phyloP scores from a whole-genome alignment of 2,797 vertebrate genomes.

The Margarornis squamiger region DNA sequence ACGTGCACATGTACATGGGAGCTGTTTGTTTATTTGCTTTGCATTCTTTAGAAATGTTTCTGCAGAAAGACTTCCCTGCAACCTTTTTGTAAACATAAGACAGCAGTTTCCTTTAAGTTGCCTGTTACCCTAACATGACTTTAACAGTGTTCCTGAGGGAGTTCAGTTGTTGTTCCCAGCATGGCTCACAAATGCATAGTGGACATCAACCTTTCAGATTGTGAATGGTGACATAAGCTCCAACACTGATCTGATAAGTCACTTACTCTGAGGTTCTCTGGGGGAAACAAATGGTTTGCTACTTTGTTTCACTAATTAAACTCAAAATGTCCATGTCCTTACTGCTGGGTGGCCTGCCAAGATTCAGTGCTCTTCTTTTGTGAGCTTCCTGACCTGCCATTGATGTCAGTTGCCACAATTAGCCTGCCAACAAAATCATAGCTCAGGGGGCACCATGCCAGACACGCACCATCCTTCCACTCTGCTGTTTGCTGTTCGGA shows the following conservation, averaged over 20 bases:
- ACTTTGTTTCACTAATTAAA: slow-evolving; percentile 30
- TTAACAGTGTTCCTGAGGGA: background rate
- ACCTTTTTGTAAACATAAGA: background rate
- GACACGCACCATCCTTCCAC: background rate
- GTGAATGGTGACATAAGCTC: background rate
- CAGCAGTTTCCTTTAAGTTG: background rate
- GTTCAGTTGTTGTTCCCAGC: background rate
- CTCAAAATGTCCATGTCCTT: background rate
- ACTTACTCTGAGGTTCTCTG: background rate
- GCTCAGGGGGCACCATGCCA: background rate
- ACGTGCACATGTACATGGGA: accelerated
- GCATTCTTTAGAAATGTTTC: background rate
- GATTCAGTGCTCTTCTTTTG: background rate
- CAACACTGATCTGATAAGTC: background rate
- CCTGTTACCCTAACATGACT: background rate
- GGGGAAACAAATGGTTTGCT: background rate
- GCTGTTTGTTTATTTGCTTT: background rate
- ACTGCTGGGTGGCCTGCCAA: background rate
- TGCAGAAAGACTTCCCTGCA: background rate
- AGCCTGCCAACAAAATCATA: slow-evolving; percentile 29
- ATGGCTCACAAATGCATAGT: background rate
- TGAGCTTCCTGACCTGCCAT: background rate
- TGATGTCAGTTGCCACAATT: background rate
- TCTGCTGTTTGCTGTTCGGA: background rate
- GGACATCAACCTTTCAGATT: background rate